Evolutionary conservation across 2,797 vertebrate genomes (phyloP).

Genomic region (Mastacembelus armatus): DNA sequence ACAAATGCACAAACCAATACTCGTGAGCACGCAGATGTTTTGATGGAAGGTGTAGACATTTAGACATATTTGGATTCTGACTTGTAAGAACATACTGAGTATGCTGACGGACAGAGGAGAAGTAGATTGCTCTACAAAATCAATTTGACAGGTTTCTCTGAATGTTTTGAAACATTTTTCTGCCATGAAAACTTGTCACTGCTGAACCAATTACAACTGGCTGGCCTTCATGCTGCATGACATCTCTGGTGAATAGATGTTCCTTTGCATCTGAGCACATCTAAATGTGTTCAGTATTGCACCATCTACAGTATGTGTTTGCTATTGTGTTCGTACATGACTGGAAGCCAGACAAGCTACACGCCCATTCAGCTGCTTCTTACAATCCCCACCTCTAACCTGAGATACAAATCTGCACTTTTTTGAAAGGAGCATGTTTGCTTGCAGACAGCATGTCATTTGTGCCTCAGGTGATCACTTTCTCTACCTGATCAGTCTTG

Average conservation of each 20-base stretch:
- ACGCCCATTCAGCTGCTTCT: background rate
- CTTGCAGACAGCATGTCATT: conserved; percentile 13
- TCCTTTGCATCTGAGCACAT: background rate
- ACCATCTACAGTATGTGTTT: conserved; percentile 15
- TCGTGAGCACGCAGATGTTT: background rate
- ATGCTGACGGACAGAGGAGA: background rate
- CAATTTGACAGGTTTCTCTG: conserved; percentile 12
- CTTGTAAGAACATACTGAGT: background rate
- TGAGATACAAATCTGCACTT: conserved; percentile 13
- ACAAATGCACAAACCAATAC: background rate
- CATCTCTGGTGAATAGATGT: background rate
- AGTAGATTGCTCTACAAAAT: background rate
- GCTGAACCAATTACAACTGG: background rate
- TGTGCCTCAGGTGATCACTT: conserved; percentile 16
- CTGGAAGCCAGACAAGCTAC: background rate
- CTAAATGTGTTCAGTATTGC: background rate
- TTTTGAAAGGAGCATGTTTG: background rate
- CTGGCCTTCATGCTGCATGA: background rate
- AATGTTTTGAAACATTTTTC: conserved; percentile 12
- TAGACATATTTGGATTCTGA: too few species aligned
- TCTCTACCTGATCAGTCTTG: conserved; percentile 6
- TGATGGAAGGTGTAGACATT: too few species aligned
- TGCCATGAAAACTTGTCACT: conserved; percentile 10
- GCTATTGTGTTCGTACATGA: conserved; percentile 15
- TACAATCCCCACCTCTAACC: conserved; percentile 23